phyloP scores from a whole-genome alignment of 2,888 invertebrate species.

The Oxystoma pomonae region DNA sequence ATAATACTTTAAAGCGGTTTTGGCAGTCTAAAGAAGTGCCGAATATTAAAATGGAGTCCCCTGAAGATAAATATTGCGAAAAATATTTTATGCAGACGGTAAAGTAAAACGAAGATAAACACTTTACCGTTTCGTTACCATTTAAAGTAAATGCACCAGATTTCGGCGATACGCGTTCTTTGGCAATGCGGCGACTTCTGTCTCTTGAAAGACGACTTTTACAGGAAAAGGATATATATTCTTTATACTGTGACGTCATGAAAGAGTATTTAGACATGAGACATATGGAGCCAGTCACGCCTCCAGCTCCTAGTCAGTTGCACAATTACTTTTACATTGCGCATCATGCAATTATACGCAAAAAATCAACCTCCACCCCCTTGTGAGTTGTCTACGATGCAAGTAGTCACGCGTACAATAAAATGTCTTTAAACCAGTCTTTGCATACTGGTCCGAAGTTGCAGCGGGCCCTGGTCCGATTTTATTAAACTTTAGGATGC shows the following conservation, averaged over 20 bases:
- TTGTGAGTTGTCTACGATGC: constrained; percentile 4
- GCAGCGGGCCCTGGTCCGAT: neutral
- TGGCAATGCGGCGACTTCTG: neutral
- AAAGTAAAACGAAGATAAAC: neutral
- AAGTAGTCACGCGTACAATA: neutral
- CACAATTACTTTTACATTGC: constrained; percentile 2
- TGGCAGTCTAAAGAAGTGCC: neutral
- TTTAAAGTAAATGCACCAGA: neutral
- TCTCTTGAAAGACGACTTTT: neutral
- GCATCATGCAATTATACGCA: neutral
- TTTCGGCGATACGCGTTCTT: constrained; percentile 2
- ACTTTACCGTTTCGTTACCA: neutral
- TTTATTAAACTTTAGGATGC: neutral
- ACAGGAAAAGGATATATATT: neutral
- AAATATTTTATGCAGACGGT: neutral
- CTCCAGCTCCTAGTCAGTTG: neutral
- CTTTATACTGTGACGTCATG: neutral
- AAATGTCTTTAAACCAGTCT: neutral
- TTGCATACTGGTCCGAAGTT: constrained; percentile 2
- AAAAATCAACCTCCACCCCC: constrained; percentile 3
- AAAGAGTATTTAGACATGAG: neutral
- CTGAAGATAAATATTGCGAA: constrained; percentile 1
- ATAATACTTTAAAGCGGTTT: neutral
- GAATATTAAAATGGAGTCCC: neutral
- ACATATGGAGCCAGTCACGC: neutral